phyloP scores from a whole-genome alignment of 2,113 vertebrate species.

The Ctenodactylus gundi region DNA sequence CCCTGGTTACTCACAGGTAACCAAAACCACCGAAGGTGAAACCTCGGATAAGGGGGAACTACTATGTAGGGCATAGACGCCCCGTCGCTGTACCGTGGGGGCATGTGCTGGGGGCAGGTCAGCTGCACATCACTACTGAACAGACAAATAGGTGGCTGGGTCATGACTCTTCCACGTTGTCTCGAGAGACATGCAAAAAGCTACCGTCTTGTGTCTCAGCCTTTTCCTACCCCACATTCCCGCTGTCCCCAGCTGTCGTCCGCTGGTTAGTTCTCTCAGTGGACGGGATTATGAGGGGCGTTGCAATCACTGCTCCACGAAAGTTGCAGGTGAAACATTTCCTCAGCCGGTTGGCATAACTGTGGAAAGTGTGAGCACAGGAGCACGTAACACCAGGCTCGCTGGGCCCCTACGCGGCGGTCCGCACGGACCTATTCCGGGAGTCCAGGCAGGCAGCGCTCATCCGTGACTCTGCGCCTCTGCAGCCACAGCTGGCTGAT shows the following conservation, averaged over 20 bases:
- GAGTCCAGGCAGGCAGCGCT: background rate
- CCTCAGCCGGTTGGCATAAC: background rate
- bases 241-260: too few species aligned
- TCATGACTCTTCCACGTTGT: background rate
- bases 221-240: background rate
- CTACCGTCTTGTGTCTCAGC: background rate
- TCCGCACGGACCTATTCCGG: background rate
- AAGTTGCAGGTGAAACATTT: background rate
- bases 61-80: rapidly evolving
- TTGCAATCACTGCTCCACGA: background rate
- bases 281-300: rapidly evolving
- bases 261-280: background rate
- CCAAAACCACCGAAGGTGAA: background rate
- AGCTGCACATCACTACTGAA: background rate
- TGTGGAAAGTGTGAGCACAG: background rate
- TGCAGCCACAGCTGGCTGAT: background rate
- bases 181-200: background rate
- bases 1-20: background rate
- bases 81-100: background rate
- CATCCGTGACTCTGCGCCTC: background rate
- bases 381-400: background rate
- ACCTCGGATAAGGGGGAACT: background rate
- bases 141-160: background rate
- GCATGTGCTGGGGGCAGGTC: rapidly evolving
- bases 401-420: background rate